Evolutionary conservation across 2,888 invertebrate species (phyloP).

Genomic region (Lycaena phlaeas): DNA sequence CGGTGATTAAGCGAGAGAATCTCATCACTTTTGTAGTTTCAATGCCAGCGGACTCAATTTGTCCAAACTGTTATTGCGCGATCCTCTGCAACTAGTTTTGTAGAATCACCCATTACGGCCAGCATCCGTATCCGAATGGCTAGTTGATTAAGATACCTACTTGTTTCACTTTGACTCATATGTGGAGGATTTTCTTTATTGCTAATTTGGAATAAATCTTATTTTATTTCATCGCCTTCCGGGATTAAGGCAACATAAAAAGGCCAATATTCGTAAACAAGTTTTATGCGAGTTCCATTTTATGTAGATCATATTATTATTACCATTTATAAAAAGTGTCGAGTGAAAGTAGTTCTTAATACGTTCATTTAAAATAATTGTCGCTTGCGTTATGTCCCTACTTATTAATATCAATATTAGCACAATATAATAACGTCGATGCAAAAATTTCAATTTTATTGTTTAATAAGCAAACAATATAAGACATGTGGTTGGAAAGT

Average conservation of each 20-base stretch:
- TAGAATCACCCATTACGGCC: conserved; percentile 57
- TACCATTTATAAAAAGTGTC: background rate
- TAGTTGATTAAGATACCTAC: conserved; percentile 64
- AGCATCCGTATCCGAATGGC: conserved; percentile 56
- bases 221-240: conserved; percentile 21
- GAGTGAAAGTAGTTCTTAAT: conserved; percentile 5
- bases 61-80: conserved; percentile 63
- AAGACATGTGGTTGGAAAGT: conserved; percentile 61
- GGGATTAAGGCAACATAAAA: conserved; percentile 6
- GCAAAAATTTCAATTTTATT: conserved; percentile 10
- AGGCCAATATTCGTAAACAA: background rate
- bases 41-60: conserved; percentile 63
- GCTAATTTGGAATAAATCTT: conserved; percentile 39
- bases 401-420: background rate
- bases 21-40: conserved; percentile 33
- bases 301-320: background rate
- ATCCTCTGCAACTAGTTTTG: conserved; percentile 45
- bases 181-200: conserved; percentile 54
- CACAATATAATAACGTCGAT: background rate
- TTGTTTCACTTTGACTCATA: conserved; percentile 63
- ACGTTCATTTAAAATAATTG: conserved; percentile 2
- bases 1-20: conserved; percentile 18
- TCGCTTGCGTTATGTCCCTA: background rate
- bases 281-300: background rate
- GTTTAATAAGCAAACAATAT: conserved; percentile 49